Evolutionary conservation across 2,113 vertebrate species (phyloP).

Genomic region (Eleginops maclovinus): DNA sequence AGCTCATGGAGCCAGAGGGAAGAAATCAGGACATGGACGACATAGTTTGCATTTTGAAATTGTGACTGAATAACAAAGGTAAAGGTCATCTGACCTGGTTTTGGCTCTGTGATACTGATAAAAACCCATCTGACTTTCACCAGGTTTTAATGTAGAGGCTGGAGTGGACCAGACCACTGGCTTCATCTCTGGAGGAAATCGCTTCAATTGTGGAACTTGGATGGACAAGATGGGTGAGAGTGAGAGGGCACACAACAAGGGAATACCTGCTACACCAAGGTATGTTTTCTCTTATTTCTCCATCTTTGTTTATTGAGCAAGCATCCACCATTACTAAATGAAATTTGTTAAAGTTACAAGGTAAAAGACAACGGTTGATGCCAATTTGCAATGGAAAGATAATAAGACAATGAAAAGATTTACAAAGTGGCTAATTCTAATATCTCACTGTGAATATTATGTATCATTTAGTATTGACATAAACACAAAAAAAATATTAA

Average conservation of each 20-base stretch:
- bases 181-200: slow-evolving; percentile 91
- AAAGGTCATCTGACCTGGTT: background rate
- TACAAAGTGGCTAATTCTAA: too few species aligned
- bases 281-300: slow-evolving; percentile 23
- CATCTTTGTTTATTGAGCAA: background rate
- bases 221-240: slow-evolving; percentile 97
- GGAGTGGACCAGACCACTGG: slow-evolving; percentile 87
- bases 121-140: background rate
- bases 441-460: too few species aligned
- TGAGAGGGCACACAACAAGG: slow-evolving; percentile 86
- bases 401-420: too few species aligned
- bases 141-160: slow-evolving; percentile 88
- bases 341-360: too few species aligned
- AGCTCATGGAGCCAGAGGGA: too few species aligned
- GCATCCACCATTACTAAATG: background rate
- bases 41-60: too few species aligned
- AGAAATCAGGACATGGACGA: too few species aligned
- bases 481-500: too few species aligned
- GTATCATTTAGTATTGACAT: too few species aligned
- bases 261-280: slow-evolving; percentile 90
- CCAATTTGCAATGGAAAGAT: too few species aligned
- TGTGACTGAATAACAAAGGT: too few species aligned
- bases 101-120: background rate
- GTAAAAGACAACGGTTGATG: too few species aligned
- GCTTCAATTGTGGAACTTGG: slow-evolving; percentile 93